Evolutionary conservation across 2,888 invertebrate genomes (phyloP), one percentile per base, ranked within the genome.

Genomic region (Cerastis rubricosa): DNA sequence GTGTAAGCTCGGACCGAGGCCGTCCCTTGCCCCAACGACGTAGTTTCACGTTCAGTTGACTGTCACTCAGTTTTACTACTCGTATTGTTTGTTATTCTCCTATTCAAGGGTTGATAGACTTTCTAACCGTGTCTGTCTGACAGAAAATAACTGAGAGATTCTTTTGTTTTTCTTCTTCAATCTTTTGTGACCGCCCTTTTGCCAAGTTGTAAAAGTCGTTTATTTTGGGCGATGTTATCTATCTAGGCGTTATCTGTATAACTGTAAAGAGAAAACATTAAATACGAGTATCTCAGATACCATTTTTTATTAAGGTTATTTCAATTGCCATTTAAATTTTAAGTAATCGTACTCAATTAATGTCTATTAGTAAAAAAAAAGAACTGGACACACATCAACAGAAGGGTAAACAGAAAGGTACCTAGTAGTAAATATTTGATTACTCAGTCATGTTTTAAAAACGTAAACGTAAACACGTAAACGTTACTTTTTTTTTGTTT

Each of bases 11-110:
- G 35, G 74, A 8, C 43, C 51, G 40, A 78, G 78, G 70, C 57
- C 72, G 45, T 54, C 54, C 63, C 43, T 66, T 43, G 12, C 7
- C 29, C n/a, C 47, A 25, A 64, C 45, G 54, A 49, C 63, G 35
- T 51, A 71, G 47, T 85, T 82, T 57, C 51, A 82, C 51, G 51
- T 66, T 47, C 61, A 25, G 14, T 80, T 80, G 40, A 17, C 47
- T 66, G 85, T 85, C 80, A 84, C 64, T 84, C 81, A 80, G 29
- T 80, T 57, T 47, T 76, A 49, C 35, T 29, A n/a, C 29, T 51
- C 14, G 61, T 49, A 54, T 71, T 84, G 59, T 70, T 84, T 70
- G 71, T 71, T 70, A 84, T 65, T 59, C 45, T 70, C 45, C 45
- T n/a, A n/a, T 64, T 47, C 54, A 71, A 40, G 51, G 45, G 64